A percentile compares a stretch with the other conserved stretches of the same genome.
phyloP scores from a whole-genome alignment of 2,888 invertebrate genomes.

The Drosophila ochracea region DNA sequence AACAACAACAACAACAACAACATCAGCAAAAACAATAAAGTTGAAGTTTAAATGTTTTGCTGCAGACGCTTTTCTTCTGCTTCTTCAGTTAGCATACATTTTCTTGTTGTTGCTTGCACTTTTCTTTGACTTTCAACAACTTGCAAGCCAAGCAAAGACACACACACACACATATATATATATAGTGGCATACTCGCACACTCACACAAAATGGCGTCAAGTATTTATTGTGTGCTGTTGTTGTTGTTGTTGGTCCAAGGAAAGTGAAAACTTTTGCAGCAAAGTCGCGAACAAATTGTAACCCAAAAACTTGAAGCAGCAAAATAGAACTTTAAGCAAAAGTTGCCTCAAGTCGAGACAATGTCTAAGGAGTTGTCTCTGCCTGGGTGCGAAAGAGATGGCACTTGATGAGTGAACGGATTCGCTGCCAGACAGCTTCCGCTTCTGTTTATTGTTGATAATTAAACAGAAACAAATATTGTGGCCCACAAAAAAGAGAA shows the following conservation, averaged over 20 bases:
- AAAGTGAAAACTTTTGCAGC: slow-evolving; percentile 76
- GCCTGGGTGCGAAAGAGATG: not conserved
- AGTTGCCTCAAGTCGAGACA: slow-evolving; percentile 56
- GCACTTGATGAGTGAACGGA: not conserved
- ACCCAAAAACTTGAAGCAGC: slow-evolving; percentile 51
- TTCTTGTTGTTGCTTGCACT: slow-evolving; percentile 62
- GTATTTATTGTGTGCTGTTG: slow-evolving; percentile 69
- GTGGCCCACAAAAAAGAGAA: not conserved
- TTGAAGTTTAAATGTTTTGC: slow-evolving; percentile 65
- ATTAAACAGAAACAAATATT: slow-evolving; percentile 9
- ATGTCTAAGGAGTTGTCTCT: slow-evolving; percentile 20
- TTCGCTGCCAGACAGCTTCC: slow-evolving; percentile 20
- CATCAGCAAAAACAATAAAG: slow-evolving; percentile 23
- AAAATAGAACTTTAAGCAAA: slow-evolving; percentile 49
- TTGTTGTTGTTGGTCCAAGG: slow-evolving; percentile 47
- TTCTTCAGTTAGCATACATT: slow-evolving; percentile 29
- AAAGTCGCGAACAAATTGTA: slow-evolving; percentile 71
- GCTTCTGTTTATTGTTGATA: not conserved
- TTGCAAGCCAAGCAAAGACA: slow-evolving; percentile 40
- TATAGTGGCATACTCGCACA: slow-evolving; percentile 17
- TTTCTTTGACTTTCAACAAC: slow-evolving; percentile 71
- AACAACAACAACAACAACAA: slow-evolving; percentile 5
- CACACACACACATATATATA: slow-evolving; percentile 26
- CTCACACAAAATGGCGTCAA: slow-evolving; percentile 66
- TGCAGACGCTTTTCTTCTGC: slow-evolving; percentile 53